Base-by-base conservation (phyloP, 2,113 vertebrate species). In the Theristicus caerulescens region DNA sequence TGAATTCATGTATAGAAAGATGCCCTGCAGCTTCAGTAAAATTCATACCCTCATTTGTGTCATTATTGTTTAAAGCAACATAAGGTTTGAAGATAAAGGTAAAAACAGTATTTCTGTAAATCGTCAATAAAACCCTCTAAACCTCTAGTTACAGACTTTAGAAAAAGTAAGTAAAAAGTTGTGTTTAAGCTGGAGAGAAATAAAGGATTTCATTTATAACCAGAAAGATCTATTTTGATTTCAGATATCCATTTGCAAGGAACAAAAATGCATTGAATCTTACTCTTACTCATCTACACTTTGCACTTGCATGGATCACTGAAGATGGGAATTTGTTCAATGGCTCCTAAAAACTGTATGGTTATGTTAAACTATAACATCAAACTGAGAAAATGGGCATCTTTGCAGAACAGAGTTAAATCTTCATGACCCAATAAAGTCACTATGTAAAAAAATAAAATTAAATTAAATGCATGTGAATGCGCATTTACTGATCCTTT, bases 381-480 rank as follows among this genome's bases (percentile, higher is more conserved):
- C 79, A 94, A 92, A 89, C 54, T 77, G 62, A 91, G 62, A 88
- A 90, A 97, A 79, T 51, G 51, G 93, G 61, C 87, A 64, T 96
- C 54, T 59, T 90, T 91, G 81, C 90, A 92, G 87, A 97, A 78
- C 65, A 91, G 91, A 92, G 40, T 91, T 96, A 95, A 95, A 95
- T 87, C 85, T 89, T 88, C 79, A 95, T 90, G 88, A 86, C 96
- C 96, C 96, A 42, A 67, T 94, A 87, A 97, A 97, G 90, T 97
- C 97, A 97, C 97, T 95, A 96, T 98, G 98, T 98, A 98, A 97
- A 96, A 92, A 85, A 91, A 51, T 2, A 67, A 42, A 82, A 78
- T 54, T 88, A 96, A 98, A 95, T 95, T 96, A 98, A 97, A 98
- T 98, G 99, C 99, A 99, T 99, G 99, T 98, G 98, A 99, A 98